A percentile compares a stretch with the other conserved stretches of the same genome.
Evolutionary conservation across 2,888 invertebrate species (phyloP).

Genomic region (Drosophila nigricruria): DNA sequence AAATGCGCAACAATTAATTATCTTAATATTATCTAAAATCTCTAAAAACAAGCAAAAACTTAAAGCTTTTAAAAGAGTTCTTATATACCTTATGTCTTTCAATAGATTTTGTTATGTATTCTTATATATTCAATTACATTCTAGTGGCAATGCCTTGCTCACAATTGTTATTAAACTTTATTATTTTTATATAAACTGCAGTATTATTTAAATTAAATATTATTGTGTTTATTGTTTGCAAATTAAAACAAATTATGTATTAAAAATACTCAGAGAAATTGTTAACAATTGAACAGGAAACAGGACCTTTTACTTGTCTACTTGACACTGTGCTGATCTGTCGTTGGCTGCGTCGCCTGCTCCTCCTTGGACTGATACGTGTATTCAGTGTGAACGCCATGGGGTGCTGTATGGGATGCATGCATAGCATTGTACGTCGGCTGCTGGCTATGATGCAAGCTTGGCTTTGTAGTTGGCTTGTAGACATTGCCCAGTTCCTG

Average conservation of each 20-base stretch:
- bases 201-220: conserved; percentile 6
- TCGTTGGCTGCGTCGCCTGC: conserved; percentile 28
- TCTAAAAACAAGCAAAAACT: not conserved
- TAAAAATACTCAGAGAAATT: conserved; percentile 61
- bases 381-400: conserved; percentile 54
- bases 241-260: conserved; percentile 59
- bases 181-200: not conserved
- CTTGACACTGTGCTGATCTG: conserved; percentile 45
- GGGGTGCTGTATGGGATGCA: conserved; percentile 47
- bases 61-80: not conserved
- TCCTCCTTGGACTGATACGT: conserved; percentile 61
- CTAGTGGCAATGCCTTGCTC: not conserved
- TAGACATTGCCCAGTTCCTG: conserved; percentile 82
- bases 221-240: conserved; percentile 51
- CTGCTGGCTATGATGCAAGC: conserved; percentile 55
- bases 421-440: conserved; percentile 76
- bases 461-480: conserved; percentile 60
- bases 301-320: conserved; percentile 24
- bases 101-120: not conserved
- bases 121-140: not conserved
- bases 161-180: not conserved
- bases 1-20: not conserved
- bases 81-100: not conserved
- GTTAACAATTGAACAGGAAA: conserved; percentile 55
- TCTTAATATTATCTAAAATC: not conserved